phyloP scores from a whole-genome alignment of 2,113 vertebrate genomes.

The Stigmatopora nigra region DNA sequence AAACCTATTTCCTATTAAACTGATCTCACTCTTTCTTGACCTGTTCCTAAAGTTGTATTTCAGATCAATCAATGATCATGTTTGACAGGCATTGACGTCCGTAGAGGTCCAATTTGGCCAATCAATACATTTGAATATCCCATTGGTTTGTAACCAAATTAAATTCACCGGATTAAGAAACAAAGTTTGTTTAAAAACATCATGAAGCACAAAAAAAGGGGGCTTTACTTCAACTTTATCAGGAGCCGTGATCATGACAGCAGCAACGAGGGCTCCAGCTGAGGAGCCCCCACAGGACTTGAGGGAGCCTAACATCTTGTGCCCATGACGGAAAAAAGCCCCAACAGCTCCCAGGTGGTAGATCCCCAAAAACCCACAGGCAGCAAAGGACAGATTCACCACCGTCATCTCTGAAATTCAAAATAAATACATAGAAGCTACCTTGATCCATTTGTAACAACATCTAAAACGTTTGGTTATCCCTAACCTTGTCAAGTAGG shows the following conservation, averaged over 20 bases:
- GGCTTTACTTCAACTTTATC: conserved; percentile 79
- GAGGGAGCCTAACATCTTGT: conserved; percentile 70
- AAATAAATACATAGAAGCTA: background rate
- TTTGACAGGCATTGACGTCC: no score
- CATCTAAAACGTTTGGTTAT: no score
- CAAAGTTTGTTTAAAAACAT: background rate
- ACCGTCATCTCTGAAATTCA: conserved; percentile 56
- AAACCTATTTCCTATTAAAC: no score
- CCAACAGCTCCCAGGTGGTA: conserved; percentile 85
- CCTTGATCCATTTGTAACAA: conserved; percentile 1
- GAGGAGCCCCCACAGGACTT: conserved; percentile 83
- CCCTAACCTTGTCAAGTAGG: no score
- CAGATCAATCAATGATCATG: no score
- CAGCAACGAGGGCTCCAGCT: conserved; percentile 80
- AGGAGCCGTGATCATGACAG: conserved; percentile 80
- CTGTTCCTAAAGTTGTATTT: no score
- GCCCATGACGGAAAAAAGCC: conserved; percentile 77
- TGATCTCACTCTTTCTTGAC: no score
- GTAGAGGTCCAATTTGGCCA: no score
- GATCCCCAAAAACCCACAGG: conserved; percentile 83
- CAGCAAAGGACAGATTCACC: conserved; percentile 84
- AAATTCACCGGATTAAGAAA: no score
- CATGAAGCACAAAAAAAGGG: background rate
- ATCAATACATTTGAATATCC: no score
- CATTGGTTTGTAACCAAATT: no score